These are phyloP conservation scores for Bembecia ichneumoniformis DNA, from an alignment of 2,888 invertebrate genomes.

Conservation along the genomic window DNA sequence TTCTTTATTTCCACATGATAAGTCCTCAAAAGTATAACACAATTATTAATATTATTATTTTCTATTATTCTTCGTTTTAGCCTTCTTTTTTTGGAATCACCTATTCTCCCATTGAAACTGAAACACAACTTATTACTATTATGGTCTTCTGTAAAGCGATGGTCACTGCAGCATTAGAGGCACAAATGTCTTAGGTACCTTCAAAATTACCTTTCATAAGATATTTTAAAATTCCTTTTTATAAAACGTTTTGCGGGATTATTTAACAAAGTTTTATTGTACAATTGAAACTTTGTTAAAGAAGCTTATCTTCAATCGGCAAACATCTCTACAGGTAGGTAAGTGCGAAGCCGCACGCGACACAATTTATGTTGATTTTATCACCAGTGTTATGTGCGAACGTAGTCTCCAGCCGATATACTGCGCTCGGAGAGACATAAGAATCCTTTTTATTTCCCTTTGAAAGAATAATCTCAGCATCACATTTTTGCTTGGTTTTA, in stretches of 20 bases:
- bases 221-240: too few relatives aligned
- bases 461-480: neutral
- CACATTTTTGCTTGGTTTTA: neutral
- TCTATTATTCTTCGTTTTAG: neutral
- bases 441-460: slow-evolving; percentile 8
- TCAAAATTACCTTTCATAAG: too few relatives aligned
- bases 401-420: slow-evolving; percentile 25
- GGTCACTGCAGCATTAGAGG: too few relatives aligned
- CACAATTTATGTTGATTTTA: slow-evolving; percentile 49
- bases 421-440: slow-evolving; percentile 26
- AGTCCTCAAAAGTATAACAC: neutral
- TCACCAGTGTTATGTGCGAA: slow-evolving; percentile 33
- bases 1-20: neutral
- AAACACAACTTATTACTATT: too few relatives aligned
- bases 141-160: too few relatives aligned
- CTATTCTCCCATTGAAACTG: too few relatives aligned
- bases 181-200: too few relatives aligned
- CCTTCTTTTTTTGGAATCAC: neutral
- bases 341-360: slow-evolving; percentile 18
- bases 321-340: neutral
- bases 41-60: neutral
- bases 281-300: too few relatives aligned
- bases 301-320: too few relatives aligned
- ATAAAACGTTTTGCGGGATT: too few relatives aligned
- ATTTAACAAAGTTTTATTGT: too few relatives aligned